Evolutionary conservation across 2,797 vertebrate species (phyloP), one percentile per base, ranked within the genome.

Genomic region (Petrocephalus schoutedeni): DNA sequence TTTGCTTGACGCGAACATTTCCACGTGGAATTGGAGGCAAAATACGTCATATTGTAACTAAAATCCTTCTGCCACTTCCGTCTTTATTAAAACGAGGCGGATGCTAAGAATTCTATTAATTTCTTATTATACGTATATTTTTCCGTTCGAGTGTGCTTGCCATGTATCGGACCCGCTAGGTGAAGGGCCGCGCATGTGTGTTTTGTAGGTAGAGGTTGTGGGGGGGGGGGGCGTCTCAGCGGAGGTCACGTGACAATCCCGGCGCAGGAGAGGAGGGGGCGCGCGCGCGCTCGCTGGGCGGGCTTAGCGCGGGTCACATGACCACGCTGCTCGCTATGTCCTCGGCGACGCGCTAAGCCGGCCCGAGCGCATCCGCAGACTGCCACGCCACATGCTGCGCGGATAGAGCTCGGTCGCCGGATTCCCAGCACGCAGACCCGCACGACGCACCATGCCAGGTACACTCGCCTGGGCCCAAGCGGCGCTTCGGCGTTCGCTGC

Each of bases 361-460:
- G 88, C 90, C 90, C 82, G 21, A 41, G 56, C 51, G 53, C 77
- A 83, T 84, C 85, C 85, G 87, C 56, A 8, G 86, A 89, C 87
- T 86, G 85, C 67, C 88, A 12, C 74, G 89, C 64, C 12, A 85
- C 59, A 80, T 87, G 88, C 87, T 80, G 2, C 87, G 82, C 8
- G 45, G 88, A 88, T 8, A n/a, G 8, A 49, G 28, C 41, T n/a
- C 16, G 74, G 3, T n/a, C 74, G 74, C 19, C 6, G 74, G 74
- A 49, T 90, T 89, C 41, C 92, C 87, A 84, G 92, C 32, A 85
- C 28, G 90, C 71, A 88, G 85, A 71, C 84, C 45, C 89, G 74
- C 74, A 67, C 59, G 84, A 85, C 86, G 80, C 90, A 92, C 91
- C 8, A 96, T 96, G 96, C 96, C 96, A 95, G 96, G 96, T 96